Percentiles rank a stretch among this genome's conserved stretches.
These are phyloP conservation scores for Chaenodraco wilsoni DNA, from an alignment of 2,797 vertebrate species.

Conservation along the genomic window DNA sequence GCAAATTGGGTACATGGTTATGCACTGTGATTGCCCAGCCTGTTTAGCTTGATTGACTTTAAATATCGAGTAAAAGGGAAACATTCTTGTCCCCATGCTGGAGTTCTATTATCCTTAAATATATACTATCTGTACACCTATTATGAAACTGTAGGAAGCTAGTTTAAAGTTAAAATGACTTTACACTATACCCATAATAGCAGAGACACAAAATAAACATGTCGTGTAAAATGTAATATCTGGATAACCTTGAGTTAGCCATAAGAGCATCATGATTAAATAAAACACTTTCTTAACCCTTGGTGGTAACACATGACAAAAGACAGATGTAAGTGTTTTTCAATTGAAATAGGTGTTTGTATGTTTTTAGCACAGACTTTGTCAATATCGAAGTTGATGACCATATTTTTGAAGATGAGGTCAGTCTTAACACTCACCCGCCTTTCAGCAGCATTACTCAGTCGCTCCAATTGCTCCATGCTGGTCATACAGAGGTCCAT, in stretches of 20 bases:
- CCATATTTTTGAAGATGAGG: neutral
- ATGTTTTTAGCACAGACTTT: neutral
- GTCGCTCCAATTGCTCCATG: neutral
- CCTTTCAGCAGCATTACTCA: neutral
- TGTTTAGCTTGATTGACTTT: conserved; percentile 1
- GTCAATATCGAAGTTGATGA: neutral
- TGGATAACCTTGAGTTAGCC: neutral
- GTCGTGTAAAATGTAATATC: neutral
- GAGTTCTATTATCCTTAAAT: neutral
- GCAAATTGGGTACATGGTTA: neutral
- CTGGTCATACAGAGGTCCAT: conserved; percentile 1
- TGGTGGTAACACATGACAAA: neutral
- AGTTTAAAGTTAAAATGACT: no score
- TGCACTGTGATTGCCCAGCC: neutral
- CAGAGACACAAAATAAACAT: neutral
- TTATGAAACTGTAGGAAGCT: neutral
- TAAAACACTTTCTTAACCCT: neutral
- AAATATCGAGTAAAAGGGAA: neutral
- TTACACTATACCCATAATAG: no score
- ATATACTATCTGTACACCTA: neutral
- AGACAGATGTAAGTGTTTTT: neutral
- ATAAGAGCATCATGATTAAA: neutral
- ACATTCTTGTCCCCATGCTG: neutral
- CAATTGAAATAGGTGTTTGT: neutral
- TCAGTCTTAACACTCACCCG: neutral